Evolutionary conservation across 2,888 invertebrate genomes (phyloP).

Genomic region (Priocnemis perturbator): DNA sequence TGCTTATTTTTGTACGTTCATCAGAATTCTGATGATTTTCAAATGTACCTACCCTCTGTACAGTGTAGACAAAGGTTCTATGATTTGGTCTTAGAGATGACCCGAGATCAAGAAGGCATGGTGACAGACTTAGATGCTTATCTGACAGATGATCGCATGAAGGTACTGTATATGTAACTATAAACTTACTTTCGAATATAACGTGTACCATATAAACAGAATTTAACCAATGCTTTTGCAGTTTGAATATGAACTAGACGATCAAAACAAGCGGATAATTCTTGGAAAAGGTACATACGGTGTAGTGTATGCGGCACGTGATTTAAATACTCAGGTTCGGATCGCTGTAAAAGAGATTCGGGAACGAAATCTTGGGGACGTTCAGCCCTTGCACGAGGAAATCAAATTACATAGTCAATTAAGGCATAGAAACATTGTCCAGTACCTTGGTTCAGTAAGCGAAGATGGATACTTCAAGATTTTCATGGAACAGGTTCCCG

Average conservation of each 20-base stretch:
- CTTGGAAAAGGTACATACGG: constrained; percentile 98
- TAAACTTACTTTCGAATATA: background rate
- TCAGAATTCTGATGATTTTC: constrained; percentile 98
- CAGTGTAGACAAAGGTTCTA: constrained; percentile 89
- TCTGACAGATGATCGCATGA: constrained; percentile 84
- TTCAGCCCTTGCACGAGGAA: constrained; percentile 99
- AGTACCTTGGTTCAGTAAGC: constrained; percentile 95
- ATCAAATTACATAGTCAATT: constrained; percentile 97
- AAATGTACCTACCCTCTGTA: constrained; percentile 96
- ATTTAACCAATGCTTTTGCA: constrained; percentile 68
- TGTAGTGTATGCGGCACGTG: constrained; percentile 94
- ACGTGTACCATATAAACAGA: constrained; percentile 6
- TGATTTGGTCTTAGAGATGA: constrained; percentile 90
- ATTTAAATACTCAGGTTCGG: constrained; percentile 92
- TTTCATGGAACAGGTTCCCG: constrained; percentile 99
- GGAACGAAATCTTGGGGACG: constrained; percentile 95
- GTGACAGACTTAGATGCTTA: constrained; percentile 86
- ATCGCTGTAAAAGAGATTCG: constrained; percentile 99
- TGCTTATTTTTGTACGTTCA: constrained; percentile 98
- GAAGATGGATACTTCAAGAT: constrained; percentile 98
- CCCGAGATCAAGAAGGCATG: constrained; percentile 89
- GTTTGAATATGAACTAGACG: constrained; percentile 97
- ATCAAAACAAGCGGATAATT: constrained; percentile 88
- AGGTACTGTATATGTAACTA: constrained; percentile 72
- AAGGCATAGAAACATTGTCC: constrained; percentile 97